Evolutionary conservation across 2,797 vertebrate genomes (phyloP), one percentile per base, ranked within the genome.

Genomic region (Phoebastria nigripes): DNA sequence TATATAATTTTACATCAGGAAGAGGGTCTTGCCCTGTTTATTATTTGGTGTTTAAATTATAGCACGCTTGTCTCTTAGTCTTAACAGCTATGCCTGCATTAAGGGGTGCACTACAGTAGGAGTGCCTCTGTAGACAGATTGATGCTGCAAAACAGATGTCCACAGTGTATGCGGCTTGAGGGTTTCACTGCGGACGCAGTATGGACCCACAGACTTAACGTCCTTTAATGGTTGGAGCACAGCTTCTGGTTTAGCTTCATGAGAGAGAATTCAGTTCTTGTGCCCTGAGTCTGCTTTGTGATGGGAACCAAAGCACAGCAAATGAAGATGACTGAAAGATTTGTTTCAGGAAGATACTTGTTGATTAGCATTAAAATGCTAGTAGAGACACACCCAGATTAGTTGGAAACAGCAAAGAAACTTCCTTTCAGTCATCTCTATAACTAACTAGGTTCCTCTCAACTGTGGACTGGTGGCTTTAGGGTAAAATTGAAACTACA

Each of bases 391-490:
- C 42, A 37, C 20, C 39, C 63, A 59, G 49, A 52, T 61, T 26
- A 42, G 63, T 44, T 69, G 5, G 58, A 69, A 94, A 58, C 1
- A 10, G 21, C 15, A 41, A 86, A 92, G 87, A 90, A 59, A 72
- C 20, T 62, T 67, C 54, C 26, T 89, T 91, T 92, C 63, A 69
- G 69, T 84, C 46, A 4, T 78, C 56, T 82, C 28, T 84, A 12
- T 89, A 73, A 94, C 93, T 89, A 88, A 83, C 52, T 58, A 24
- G 17, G 44, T 80, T 89, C 55, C 49, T 92, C 93, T 65, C 84
- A 83, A 81, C 71, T 78, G 56, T 63, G 61, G 20, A 9, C 67
- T 83, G 65, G 26, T 88, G 72, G 79, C 63, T 97, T 97, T 95
- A 70, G 82, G 96, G 78, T 62, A 72, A 87, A 90, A 92, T 24